These are phyloP conservation scores for Kryptolebias ocellatus DNA, from an alignment of 2,797 vertebrate species.

Conservation along the genomic window DNA sequence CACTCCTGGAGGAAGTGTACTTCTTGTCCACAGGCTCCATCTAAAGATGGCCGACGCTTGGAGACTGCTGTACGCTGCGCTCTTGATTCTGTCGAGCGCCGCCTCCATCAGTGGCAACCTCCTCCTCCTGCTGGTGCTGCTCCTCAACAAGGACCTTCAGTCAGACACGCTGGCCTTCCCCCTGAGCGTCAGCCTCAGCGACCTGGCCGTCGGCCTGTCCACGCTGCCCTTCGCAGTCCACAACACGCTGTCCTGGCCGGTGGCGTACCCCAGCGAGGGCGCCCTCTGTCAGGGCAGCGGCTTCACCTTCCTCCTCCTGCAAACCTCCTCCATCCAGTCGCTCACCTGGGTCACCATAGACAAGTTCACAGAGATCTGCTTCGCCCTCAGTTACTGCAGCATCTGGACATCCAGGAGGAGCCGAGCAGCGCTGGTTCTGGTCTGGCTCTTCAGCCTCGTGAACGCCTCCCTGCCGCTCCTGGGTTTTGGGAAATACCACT, in stretches of 20 bases:
- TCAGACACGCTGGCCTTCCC: conserved; percentile 69
- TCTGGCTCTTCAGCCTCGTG: conserved; percentile 75
- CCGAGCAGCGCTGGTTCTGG: conserved; percentile 47
- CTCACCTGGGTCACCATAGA: conserved; percentile 74
- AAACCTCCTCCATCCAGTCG: conserved; percentile 79
- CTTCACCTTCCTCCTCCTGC: conserved; percentile 79
- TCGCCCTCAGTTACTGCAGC: conserved; percentile 74
- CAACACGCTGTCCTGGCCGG: conserved; percentile 61
- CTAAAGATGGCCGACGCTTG: conserved; percentile 37
- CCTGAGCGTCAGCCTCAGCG: conserved; percentile 77
- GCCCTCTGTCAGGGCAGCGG: conserved; percentile 73
- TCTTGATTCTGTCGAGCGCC: conserved; percentile 71
- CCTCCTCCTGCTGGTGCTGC: conserved; percentile 69
- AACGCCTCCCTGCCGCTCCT: conserved; percentile 75
- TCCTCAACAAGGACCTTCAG: conserved; percentile 69
- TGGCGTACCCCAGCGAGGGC: conserved; percentile 34
- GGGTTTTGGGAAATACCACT: conserved; percentile 78
- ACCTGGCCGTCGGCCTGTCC: conserved; percentile 77
- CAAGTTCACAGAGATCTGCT: conserved; percentile 81
- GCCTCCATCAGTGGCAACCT: conserved; percentile 72
- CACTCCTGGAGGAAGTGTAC: no score
- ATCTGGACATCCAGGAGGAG: conserved; percentile 72
- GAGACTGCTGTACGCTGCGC: conserved; percentile 37
- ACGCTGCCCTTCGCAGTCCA: conserved; percentile 69
- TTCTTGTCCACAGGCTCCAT: neutral